A percentile compares a stretch with the other conserved stretches of the same genome.
Conservation (phyloP, 2,797 vertebrate species). For the Lagocephalus sceleratus region DNA sequence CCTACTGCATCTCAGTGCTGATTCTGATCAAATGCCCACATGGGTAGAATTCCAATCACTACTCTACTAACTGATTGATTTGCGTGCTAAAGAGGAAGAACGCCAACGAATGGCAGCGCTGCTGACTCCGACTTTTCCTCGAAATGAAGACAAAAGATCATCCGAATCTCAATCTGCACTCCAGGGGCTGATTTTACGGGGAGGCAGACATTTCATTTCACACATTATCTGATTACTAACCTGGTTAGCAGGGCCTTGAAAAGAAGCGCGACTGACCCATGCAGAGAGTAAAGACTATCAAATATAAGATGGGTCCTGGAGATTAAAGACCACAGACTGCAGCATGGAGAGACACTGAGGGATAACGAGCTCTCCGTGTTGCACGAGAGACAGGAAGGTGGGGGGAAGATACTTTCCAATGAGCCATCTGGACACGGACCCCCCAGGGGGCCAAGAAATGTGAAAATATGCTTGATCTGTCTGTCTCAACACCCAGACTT, state of each 20-base stretch:
- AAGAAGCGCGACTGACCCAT: constrained; percentile 9
- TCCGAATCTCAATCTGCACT: constrained; percentile 20
- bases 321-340: constrained; percentile 29
- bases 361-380: constrained; percentile 41
- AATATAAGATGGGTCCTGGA: constrained; percentile 13
- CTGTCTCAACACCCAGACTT: constrained; percentile 9
- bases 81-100: constrained; percentile 49
- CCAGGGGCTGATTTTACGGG: too few species aligned
- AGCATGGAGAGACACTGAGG: constrained; percentile 22
- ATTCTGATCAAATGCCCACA: constrained; percentile 67
- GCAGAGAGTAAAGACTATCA: constrained; percentile 12
- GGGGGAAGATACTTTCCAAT: constrained; percentile 54
- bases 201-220: constrained; percentile 9
- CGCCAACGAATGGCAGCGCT: constrained; percentile 11
- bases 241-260: not conserved
- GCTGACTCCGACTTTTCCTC: constrained; percentile 30
- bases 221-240: not conserved
- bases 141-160: constrained; percentile 11
- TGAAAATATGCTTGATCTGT: constrained; percentile 46
- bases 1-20: constrained; percentile 58
- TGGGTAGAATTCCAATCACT: constrained; percentile 58
- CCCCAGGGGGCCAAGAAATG: constrained; percentile 46
- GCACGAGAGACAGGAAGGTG: constrained; percentile 47
- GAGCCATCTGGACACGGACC: constrained; percentile 72
- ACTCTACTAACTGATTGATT: constrained; percentile 55